Conservation (phyloP, 2,888 invertebrate genomes). For the Cerastis leucographa region DNA sequence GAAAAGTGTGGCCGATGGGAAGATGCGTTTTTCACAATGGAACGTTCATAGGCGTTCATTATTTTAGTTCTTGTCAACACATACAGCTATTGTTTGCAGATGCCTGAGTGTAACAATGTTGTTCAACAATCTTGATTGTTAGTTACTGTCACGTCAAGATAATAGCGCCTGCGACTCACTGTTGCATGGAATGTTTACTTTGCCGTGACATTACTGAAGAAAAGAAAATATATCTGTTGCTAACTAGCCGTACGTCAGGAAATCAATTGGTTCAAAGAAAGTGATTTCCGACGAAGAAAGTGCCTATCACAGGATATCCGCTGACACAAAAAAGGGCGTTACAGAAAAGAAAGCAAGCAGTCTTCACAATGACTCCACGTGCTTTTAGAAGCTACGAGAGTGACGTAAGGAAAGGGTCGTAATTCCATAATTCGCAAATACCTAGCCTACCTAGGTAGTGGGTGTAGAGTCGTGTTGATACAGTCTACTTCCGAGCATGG, state of each 20-base stretch:
- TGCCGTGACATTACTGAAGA: constrained; percentile 21
- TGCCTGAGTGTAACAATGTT: constrained; percentile 64
- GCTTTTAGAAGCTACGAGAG: constrained; percentile 58
- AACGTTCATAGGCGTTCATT: constrained; percentile 53
- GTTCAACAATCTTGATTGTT: constrained; percentile 64
- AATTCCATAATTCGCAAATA: constrained; percentile 64
- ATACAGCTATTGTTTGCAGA: constrained; percentile 65
- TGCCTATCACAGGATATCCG: constrained; percentile 59
- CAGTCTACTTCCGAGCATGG: constrained; percentile 78
- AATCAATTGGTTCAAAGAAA: constrained; percentile 42
- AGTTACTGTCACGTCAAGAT: constrained; percentile 49
- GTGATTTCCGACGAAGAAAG: constrained; percentile 39
- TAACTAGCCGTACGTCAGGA: constrained; percentile 25
- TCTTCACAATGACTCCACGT: constrained; percentile 36
- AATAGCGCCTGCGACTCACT: constrained; percentile 43
- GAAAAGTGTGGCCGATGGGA: constrained; percentile 74
- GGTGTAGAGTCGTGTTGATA: constrained; percentile 77
- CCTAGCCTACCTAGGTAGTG: constrained; percentile 55
- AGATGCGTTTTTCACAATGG: constrained; percentile 66
- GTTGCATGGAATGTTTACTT: constrained; percentile 34
- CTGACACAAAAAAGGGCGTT: constrained; percentile 60
- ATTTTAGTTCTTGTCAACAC: constrained; percentile 66
- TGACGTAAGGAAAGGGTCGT: constrained; percentile 72
- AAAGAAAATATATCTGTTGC: constrained; percentile 21
- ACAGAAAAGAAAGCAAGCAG: constrained; percentile 68